Evolutionary conservation across 2,888 invertebrate genomes (phyloP).

Genomic region (Idaea straminata): DNA sequence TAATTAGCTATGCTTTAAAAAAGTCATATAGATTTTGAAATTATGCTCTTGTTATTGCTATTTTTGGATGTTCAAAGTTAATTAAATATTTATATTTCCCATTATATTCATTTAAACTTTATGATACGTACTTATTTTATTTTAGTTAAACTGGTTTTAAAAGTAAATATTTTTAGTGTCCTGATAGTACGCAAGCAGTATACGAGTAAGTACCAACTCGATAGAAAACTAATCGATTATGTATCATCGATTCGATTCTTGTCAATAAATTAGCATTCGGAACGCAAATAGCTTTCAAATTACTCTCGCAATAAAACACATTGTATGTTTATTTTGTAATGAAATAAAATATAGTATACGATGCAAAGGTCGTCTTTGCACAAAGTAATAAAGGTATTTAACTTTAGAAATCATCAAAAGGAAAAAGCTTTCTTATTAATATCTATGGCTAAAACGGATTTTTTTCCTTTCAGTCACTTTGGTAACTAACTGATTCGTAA

Average conservation of each 20-base stretch:
- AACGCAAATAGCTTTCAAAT: conserved; percentile 23
- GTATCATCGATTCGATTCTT: conserved; percentile 41
- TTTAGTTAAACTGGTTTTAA: neutral
- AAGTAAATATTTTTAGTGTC: conserved; percentile 14
- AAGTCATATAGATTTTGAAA: neutral
- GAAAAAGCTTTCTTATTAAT: too few species aligned
- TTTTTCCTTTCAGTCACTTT: too few species aligned
- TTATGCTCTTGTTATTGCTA: neutral
- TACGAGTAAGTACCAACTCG: neutral
- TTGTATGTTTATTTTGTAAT: conserved; percentile 2
- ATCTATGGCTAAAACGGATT: too few species aligned
- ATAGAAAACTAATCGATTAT: conserved; percentile 33
- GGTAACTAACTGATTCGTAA: too few species aligned
- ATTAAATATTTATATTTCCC: neutral
- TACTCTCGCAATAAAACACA: conserved; percentile 23
- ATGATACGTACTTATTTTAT: too few species aligned
- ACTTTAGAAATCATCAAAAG: too few species aligned
- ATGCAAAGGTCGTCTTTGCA: too few species aligned
- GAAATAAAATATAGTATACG: too few species aligned
- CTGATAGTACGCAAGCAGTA: conserved; percentile 29
- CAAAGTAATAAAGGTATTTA: too few species aligned
- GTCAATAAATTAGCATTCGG: conserved; percentile 32
- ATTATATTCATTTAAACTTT: too few species aligned
- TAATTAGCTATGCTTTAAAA: too few species aligned
- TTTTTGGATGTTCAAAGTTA: neutral